A percentile compares a stretch with the other conserved stretches of the same genome.
Conservation (phyloP, 2,797 vertebrate species). For the Ciconia nigra region DNA sequence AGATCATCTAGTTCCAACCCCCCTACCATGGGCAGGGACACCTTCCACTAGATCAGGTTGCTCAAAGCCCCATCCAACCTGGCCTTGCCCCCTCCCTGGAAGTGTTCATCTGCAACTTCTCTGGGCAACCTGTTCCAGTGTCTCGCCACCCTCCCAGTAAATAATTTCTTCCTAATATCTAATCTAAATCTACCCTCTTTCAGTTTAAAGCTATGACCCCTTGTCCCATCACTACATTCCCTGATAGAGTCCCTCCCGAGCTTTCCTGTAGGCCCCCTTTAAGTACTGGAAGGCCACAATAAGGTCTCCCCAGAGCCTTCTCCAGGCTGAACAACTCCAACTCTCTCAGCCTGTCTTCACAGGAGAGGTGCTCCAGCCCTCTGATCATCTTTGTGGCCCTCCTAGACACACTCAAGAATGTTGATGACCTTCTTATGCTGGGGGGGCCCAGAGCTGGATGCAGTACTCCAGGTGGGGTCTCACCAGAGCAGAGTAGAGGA, state of each 20-base stretch:
- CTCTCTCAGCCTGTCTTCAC: background rate
- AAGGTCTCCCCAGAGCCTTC: background rate
- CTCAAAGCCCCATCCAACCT: background rate
- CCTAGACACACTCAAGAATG: background rate
- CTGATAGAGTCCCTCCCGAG: background rate
- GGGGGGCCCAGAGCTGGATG: background rate
- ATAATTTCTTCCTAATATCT: background rate
- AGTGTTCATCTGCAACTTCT: accelerated
- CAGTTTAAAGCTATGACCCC: background rate
- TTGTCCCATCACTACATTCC: background rate
- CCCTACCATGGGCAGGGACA: background rate
- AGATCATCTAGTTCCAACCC: background rate
- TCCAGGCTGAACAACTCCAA: background rate
- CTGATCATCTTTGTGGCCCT: background rate
- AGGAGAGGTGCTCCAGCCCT: background rate
- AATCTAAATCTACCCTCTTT: background rate
- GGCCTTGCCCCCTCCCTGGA: background rate
- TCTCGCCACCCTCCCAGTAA: background rate
- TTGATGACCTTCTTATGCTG: too few relatives aligned
- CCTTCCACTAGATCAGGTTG: background rate
- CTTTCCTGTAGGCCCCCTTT: background rate
- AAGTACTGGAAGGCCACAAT: background rate
- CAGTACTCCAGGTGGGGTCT: background rate
- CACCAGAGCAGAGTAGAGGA: background rate
- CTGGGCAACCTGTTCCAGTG: background rate